Evolutionary conservation across 2,888 invertebrate species (phyloP).

Genomic region (Malacosoma neustria): DNA sequence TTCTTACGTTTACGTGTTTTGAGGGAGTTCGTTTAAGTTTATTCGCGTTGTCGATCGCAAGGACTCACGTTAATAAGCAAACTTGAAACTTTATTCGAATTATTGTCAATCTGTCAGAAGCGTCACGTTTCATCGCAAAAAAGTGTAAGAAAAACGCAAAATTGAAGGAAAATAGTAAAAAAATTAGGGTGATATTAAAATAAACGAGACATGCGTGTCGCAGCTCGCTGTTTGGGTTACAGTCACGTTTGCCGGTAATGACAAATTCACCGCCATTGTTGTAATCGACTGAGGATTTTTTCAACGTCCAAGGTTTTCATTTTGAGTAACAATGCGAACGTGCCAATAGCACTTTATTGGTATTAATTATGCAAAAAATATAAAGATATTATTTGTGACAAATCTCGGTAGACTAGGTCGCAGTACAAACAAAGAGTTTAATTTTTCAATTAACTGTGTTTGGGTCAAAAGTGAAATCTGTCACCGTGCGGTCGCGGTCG

Average conservation of each 20-base stretch:
- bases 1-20: not conserved
- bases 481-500: conserved; percentile 45
- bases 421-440: conserved; percentile 32
- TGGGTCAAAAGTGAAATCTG: conserved; percentile 65
- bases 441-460: conserved; percentile 52
- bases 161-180: conserved; percentile 48
- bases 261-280: conserved; percentile 64
- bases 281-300: conserved; percentile 50
- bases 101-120: conserved; percentile 30
- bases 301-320: conserved; percentile 51
- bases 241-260: conserved; percentile 63
- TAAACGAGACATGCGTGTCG: conserved; percentile 46
- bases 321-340: conserved; percentile 56
- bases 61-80: conserved; percentile 35
- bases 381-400: not conserved
- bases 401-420: conserved; percentile 22
- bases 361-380: conserved; percentile 40
- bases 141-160: conserved; percentile 33
- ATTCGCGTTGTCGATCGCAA: conserved; percentile 27
- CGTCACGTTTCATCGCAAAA: conserved; percentile 52
- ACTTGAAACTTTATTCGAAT: conserved; percentile 23
- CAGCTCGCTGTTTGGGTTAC: conserved; percentile 42
- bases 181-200: conserved; percentile 59
- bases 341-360: conserved; percentile 54
- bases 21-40: not conserved